Evolutionary conservation across 2,888 invertebrate species (phyloP).

Genomic region (Cerastis leucographa): DNA sequence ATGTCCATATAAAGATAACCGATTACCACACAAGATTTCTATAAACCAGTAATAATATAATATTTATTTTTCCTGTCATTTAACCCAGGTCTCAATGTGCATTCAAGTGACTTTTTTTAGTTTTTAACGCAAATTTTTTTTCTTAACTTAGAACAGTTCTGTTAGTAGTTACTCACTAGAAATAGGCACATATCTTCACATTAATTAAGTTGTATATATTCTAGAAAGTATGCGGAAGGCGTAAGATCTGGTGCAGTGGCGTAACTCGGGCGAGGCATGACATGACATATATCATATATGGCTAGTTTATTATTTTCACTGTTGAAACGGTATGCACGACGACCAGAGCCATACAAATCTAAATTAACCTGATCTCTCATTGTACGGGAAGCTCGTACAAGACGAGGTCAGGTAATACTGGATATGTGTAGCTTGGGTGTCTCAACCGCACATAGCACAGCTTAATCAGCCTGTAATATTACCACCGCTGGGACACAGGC

Average conservation of each 20-base stretch:
- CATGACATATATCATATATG: background rate
- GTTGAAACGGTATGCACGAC: background rate
- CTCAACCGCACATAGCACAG: background rate
- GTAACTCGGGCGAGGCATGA: conserved; percentile 10
- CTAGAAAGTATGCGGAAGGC: conserved; percentile 26
- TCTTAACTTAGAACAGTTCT: background rate
- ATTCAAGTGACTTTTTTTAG: background rate
- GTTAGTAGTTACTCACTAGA: background rate
- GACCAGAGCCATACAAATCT: no score
- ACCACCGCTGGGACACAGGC: background rate
- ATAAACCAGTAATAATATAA: background rate
- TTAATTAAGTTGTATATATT: background rate
- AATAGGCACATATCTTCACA: background rate
- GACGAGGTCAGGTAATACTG: no score
- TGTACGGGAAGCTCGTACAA: no score
- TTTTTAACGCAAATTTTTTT: background rate
- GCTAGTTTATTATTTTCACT: background rate
- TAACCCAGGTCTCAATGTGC: background rate
- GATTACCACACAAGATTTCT: no score
- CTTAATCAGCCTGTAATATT: background rate
- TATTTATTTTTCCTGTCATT: background rate
- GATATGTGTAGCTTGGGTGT: no score
- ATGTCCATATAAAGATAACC: no score
- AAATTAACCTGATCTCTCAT: no score
- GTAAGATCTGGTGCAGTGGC: conserved; percentile 22